Conservation (phyloP, 2,113 vertebrate genomes). For the Chlamydotis undulata region DNA sequence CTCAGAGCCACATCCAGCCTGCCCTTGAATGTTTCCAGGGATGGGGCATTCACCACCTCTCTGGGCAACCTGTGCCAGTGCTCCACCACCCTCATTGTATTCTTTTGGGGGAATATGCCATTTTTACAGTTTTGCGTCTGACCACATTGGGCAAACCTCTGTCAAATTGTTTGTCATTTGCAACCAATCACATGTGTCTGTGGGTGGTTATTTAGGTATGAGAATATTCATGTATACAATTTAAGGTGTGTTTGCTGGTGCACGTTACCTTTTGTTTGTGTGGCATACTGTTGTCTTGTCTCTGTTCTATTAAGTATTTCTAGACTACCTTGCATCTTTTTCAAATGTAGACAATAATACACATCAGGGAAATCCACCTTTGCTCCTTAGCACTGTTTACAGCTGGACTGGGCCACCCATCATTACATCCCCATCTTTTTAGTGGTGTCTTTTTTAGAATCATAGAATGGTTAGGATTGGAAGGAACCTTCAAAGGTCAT, state of each 20-base stretch:
- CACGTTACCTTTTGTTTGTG: not conserved
- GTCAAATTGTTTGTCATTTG: not conserved
- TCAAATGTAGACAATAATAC: not conserved
- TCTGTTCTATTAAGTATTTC: not conserved
- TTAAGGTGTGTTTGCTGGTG: not conserved
- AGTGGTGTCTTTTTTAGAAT: not conserved
- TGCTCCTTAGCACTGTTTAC: not conserved
- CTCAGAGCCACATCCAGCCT: too few species aligned
- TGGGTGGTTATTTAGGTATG: not conserved
- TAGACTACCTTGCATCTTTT: not conserved
- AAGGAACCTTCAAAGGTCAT: too few species aligned
- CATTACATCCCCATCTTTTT: not conserved
- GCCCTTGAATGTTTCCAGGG: too few species aligned
- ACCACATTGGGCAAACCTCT: not conserved
- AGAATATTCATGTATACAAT: not conserved
- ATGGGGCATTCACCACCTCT: too few species aligned
- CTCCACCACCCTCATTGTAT: too few species aligned
- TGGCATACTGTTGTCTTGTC: not conserved
- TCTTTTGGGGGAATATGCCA: not conserved
- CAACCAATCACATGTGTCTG: not conserved
- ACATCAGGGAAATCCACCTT: not conserved
- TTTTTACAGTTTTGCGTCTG: not conserved
- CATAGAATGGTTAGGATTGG: too few species aligned
- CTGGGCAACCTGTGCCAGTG: too few species aligned
- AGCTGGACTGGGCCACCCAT: not conserved